These are phyloP conservation scores for Grammomys dolichurus DNA, from an alignment of 2,113 vertebrate species.

Conservation along the genomic window DNA sequence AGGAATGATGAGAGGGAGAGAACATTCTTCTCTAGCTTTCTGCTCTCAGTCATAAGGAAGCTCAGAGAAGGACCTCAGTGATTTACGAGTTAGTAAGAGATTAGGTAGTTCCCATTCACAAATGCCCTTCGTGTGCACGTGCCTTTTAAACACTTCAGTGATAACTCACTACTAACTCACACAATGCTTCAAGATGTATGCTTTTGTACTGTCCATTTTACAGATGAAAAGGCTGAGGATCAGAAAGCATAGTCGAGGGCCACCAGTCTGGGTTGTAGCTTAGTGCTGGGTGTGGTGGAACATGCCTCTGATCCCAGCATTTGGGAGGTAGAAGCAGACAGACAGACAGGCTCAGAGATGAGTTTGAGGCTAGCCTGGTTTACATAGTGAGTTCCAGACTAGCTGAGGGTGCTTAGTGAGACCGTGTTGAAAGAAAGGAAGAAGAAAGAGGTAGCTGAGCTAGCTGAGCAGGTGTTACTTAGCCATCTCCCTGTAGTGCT, in stretches of 20 bases:
- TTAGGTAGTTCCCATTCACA: neutral
- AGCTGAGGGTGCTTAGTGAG: neutral
- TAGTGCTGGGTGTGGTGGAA: neutral
- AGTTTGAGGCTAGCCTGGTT: neutral
- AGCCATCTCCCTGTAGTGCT: neutral
- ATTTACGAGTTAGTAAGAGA: neutral
- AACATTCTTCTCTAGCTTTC: neutral
- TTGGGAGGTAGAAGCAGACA: neutral
- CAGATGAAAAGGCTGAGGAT: neutral
- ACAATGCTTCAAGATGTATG: neutral
- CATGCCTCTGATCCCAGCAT: neutral
- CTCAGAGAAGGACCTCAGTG: neutral
- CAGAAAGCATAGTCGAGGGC: neutral
- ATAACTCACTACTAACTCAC: neutral
- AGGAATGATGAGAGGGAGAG: neutral
- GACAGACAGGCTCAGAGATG: neutral
- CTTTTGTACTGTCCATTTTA: neutral
- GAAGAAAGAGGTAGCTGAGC: neutral
- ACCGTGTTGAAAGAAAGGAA: neutral
- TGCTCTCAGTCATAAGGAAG: neutral
- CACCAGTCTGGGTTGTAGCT: neutral
- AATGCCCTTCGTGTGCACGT: neutral
- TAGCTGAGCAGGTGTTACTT: neutral
- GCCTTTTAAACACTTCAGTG: neutral
- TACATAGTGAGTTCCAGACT: neutral